A percentile compares a stretch with the other conserved stretches of the same genome.
These are phyloP conservation scores for Doryteuthis pealeii DNA, from an alignment of 1,140 invertebrate genomes.

Conservation along the genomic window DNA sequence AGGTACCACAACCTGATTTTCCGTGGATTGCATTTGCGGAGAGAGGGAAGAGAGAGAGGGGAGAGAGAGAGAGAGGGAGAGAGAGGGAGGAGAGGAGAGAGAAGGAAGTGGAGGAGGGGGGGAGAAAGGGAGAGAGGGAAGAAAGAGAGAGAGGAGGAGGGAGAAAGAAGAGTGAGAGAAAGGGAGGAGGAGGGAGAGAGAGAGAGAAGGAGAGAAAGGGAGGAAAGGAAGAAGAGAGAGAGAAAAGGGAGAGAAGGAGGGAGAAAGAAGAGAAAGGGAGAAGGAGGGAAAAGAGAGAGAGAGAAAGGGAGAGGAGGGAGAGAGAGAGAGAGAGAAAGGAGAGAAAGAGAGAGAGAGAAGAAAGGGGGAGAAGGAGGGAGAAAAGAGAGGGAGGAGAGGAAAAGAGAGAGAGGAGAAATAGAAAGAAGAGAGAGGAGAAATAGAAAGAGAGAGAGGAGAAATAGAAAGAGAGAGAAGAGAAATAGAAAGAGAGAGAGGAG, in stretches of 20 bases:
- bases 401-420: background rate
- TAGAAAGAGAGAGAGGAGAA: background rate
- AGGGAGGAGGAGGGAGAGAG: background rate
- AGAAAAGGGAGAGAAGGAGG: conserved; percentile 15
- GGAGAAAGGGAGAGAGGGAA: background rate
- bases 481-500: no score
- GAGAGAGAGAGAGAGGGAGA: background rate
- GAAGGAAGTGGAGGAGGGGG: background rate
- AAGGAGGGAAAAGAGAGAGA: background rate
- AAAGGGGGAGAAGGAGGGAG: conserved; percentile 13
- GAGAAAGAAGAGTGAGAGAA: background rate
- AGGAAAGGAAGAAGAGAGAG: conserved; percentile 11
- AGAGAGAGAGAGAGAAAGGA: background rate
- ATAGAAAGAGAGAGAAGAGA: background rate
- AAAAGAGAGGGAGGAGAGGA: background rate
- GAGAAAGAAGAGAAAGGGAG: conserved; percentile 2
- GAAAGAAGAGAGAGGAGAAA: background rate
- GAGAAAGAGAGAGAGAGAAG: conserved; percentile 9
- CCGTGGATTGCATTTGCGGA: no score
- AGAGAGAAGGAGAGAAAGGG: conserved; percentile 8
- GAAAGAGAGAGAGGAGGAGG: background rate
- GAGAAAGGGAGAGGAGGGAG: background rate
- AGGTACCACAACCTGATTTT: no score
- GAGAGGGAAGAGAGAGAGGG: no score
- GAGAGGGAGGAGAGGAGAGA: background rate